A percentile compares a stretch with the other conserved stretches of the same genome.
Evolutionary conservation across 2,888 invertebrate genomes (phyloP).

Genomic region (Temnothorax rugatulus): DNA sequence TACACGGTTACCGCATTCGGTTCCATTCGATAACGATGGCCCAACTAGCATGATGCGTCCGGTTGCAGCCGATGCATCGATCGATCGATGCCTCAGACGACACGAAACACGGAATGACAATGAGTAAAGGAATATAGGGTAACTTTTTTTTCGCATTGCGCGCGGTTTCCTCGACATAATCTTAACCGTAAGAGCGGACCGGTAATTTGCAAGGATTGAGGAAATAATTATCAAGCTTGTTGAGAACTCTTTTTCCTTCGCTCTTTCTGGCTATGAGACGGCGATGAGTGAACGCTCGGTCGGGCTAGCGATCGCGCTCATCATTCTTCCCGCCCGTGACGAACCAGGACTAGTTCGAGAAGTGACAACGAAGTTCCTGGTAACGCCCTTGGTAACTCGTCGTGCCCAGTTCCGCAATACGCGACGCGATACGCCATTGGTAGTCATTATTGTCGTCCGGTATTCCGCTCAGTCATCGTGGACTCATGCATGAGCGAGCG

Average conservation of each 20-base stretch:
- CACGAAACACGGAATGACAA: neutral
- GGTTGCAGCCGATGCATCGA: neutral
- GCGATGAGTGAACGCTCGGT: conserved; percentile 25
- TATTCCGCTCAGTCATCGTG: conserved; percentile 56
- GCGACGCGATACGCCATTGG: conserved; percentile 55
- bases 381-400: conserved; percentile 65
- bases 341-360: conserved; percentile 63
- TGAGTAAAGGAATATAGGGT: neutral
- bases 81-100: conserved; percentile 29
- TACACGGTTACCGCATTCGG: conserved; percentile 42
- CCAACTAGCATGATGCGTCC: conserved; percentile 16
- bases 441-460: conserved; percentile 63
- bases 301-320: conserved; percentile 50
- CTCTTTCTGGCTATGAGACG: neutral
- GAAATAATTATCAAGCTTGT: conserved; percentile 31
- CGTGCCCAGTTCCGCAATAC: conserved; percentile 48
- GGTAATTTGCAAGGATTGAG: conserved; percentile 20
- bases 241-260: conserved; percentile 11
- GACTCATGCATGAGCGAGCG: conserved; percentile 19
- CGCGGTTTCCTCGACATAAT: neutral
- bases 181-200: neutral
- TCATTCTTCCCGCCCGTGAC: conserved; percentile 59
- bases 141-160: neutral
- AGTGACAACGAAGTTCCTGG: conserved; percentile 61
- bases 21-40: conserved; percentile 47